These are phyloP conservation scores for Phragmatobia fuliginosa DNA, from an alignment of 2,888 invertebrate genomes.

Conservation along the genomic window DNA sequence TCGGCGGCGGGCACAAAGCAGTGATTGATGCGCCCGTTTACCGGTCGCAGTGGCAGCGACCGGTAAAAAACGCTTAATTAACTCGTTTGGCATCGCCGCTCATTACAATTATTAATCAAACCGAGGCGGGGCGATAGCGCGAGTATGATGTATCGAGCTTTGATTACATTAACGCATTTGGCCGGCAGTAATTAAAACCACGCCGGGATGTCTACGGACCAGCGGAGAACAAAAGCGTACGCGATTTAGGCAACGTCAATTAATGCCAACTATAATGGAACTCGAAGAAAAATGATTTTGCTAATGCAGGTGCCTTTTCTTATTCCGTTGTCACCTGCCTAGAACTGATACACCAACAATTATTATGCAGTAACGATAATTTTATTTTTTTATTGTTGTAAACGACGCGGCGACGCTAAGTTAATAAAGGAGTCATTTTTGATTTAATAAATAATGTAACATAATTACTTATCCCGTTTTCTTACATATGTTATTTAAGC, in stretches of 20 bases:
- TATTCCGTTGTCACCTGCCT: conserved; percentile 40
- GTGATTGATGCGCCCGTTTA: conserved; percentile 86
- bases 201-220: conserved; percentile 72
- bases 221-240: conserved; percentile 53
- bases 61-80: conserved; percentile 85
- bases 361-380: conserved; percentile 9
- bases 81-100: conserved; percentile 86
- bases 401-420: conserved; percentile 1
- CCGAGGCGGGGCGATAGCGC: conserved; percentile 81
- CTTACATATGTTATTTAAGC: too few relatives aligned
- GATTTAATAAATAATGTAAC: background rate
- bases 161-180: conserved; percentile 85
- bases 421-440: background rate
- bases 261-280: conserved; percentile 68
- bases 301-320: conserved; percentile 52
- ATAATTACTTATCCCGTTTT: too few relatives aligned
- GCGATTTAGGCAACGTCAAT: conserved; percentile 51
- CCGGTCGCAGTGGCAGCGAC: conserved; percentile 80
- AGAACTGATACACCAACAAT: conserved; percentile 6
- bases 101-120: conserved; percentile 87
- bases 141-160: conserved; percentile 85
- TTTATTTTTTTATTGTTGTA: background rate
- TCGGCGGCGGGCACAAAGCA: conserved; percentile 82
- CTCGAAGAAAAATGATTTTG: conserved; percentile 55
- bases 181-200: conserved; percentile 81